Percentiles rank a stretch among this genome's conserved stretches.
Evolutionary conservation across 2,888 invertebrate species (phyloP).

Genomic region (Tachystola acroxantha): DNA sequence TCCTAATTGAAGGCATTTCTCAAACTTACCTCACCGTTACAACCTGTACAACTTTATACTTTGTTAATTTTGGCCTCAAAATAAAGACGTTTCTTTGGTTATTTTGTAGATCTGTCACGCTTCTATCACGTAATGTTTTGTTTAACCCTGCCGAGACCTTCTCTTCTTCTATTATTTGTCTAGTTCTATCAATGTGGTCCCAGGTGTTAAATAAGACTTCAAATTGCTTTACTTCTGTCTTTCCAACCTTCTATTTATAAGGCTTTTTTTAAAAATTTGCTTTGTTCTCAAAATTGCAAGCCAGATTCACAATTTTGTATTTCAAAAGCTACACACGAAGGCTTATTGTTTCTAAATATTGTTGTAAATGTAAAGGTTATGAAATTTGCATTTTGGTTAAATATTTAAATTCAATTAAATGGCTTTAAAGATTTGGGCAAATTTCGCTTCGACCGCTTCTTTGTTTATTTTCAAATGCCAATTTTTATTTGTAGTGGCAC

Average conservation of each 20-base stretch:
- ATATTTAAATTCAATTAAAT: conserved; percentile 16
- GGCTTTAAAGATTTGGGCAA: conserved; percentile 29
- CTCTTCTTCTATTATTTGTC: conserved; percentile 22
- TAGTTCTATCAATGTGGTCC: conserved; percentile 45
- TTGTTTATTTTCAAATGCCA: conserved; percentile 42
- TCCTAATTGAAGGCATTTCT: too few relatives aligned
- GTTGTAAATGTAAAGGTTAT: conserved; percentile 15
- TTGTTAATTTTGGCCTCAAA: conserved; percentile 16
- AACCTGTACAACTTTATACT: too few relatives aligned
- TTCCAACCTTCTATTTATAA: conserved; percentile 41
- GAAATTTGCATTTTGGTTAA: conserved; percentile 12
- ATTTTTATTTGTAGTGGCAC: conserved; percentile 51
- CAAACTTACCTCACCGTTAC: too few relatives aligned
- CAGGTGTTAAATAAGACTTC: conserved; percentile 72
- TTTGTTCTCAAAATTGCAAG: conserved; percentile 32
- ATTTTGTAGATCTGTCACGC: conserved; percentile 52
- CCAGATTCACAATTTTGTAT: conserved; percentile 12
- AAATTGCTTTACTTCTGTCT: conserved; percentile 65
- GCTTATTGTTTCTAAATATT: conserved; percentile 18
- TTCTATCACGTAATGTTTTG: conserved; percentile 63
- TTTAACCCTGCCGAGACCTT: conserved; percentile 67
- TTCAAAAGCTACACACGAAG: conserved; percentile 26
- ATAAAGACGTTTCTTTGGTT: conserved; percentile 45
- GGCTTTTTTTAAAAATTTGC: conserved; percentile 54
- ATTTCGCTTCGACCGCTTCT: conserved; percentile 42